A percentile compares a stretch with the other conserved stretches of the same genome.
These are phyloP conservation scores for Aphidoletes aphidimyza DNA, from an alignment of 2,888 invertebrate species.

Conservation along the genomic window DNA sequence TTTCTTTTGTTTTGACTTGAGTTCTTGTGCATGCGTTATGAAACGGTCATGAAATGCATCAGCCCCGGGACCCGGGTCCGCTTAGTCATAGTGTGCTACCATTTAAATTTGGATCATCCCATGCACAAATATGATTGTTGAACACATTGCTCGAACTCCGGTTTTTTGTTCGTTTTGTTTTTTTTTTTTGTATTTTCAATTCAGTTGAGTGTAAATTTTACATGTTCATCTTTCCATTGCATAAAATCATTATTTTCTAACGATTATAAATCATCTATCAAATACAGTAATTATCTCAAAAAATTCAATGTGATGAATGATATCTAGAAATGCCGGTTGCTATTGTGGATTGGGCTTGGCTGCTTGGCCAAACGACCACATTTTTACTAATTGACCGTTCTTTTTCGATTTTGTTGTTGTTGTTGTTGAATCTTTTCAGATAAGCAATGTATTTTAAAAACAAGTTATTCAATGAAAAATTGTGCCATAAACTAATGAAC, in stretches of 20 bases:
- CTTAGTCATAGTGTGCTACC: neutral
- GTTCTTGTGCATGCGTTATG: neutral
- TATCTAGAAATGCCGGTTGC: neutral
- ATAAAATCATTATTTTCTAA: conserved; percentile 18
- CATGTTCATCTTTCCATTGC: neutral
- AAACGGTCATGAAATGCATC: conserved; percentile 6
- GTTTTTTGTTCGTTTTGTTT: neutral
- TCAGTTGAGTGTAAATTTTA: neutral
- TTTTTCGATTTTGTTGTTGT: neutral
- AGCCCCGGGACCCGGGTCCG: neutral
- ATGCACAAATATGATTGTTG: neutral
- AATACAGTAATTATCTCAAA: conserved; percentile 42
- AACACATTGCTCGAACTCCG: neutral
- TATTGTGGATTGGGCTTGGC: neutral
- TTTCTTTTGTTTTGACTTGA: neutral
- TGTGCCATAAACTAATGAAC: conserved; percentile 36
- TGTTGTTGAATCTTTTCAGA: neutral
- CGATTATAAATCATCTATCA: conserved; percentile 31
- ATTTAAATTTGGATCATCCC: neutral
- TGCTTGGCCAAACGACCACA: neutral
- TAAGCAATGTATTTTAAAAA: neutral
- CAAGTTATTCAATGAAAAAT: conserved; percentile 19
- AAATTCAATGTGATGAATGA: conserved; percentile 3
- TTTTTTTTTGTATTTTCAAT: neutral
- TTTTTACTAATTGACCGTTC: conserved; percentile 23